Evolutionary conservation across 2,797 vertebrate genomes (phyloP), one percentile per base, ranked within the genome.

Genomic region (Neosilurus mollespiculum): DNA sequence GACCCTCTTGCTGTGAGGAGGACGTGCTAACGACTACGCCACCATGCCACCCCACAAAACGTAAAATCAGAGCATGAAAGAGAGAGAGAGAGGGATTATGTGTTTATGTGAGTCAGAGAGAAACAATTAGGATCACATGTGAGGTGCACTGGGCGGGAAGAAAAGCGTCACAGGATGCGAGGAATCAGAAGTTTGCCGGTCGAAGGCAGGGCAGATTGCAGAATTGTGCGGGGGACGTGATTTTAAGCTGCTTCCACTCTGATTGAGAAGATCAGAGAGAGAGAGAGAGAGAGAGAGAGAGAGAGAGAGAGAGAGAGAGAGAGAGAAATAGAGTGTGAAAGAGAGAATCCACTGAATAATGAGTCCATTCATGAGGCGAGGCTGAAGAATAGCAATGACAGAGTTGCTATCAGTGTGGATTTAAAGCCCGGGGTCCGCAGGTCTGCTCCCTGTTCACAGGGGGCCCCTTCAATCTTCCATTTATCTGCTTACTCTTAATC

Each of bases 401-500:
- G 92, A 92, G 89, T 94, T 93, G 91, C 91, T 94, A 94, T 94
- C 91, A 93, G 90, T 91, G 90, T 93, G 92, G 93, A 92, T 89
- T 91, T 92, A 94, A 94, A 94, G 92, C 92, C 88, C 86, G 86
- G 91, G 91, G 93, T 91, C 93, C 92, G 88, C 90, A 91, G 92
- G 85, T 91, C 90, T 89, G 83, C 59, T 77, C 83, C 79, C 69
- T 72, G 84, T 61, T 84, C 80, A n/a, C 86, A 91, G 93, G 93
- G 92, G 91, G 90, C 88, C 85, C 90, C 89, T 92, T 92, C 92
- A 93, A 93, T 94, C 93, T 91, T 87, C 91, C 90, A 94, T 94
- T 95, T 94, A 94, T 95, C 94, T 94, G 93, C 94, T 95, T 93
- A 94, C 91, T 89, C 90, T 92, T 94, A 93, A 95, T 95, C 92